Base-by-base conservation (phyloP, 2,113 vertebrate genomes). In the Phalacrocorax brasilianus region DNA sequence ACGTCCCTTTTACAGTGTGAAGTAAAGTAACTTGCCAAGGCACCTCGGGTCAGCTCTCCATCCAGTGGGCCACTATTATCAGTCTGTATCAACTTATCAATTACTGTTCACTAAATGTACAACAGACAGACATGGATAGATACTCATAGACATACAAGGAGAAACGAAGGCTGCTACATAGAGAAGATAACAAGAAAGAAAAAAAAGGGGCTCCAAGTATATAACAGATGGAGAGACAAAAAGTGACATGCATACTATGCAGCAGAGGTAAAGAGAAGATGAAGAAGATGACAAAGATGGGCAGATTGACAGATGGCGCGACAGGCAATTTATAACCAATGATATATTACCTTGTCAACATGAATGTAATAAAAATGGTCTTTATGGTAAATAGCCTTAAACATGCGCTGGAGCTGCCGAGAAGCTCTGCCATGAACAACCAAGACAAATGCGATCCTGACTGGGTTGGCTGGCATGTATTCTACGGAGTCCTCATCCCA, bases 291-390 rank as follows among this genome's bases (percentile, higher is more conserved):
- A 71, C 45, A 50, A 77, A 70, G 85, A 91, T 65, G 73, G 73
- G 70, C 3, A 91, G 50, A 83, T 50, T n/a, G 42, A 52, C 61
- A 93, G 92, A 96, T 26, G 77, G 71, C 2, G 7, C 40, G 45
- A 67, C 71, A 80, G 58, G 83, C 92, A 95, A 93, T 96, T 95
- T 93, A 95, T 95, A 75, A 91, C 52, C 52, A 45, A 71, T 74
- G 94, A 95, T 92, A 84, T 68, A 95, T 97, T 98, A 99, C 99
- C 99, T 99, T 99, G 97, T 99, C 99, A 44, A 99, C 99, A 12
- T 99, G 99, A 97, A 99, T 99, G 97, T 99, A 99, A 98, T 99
- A 99, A 98, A 98, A 99, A 97, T 99, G 99, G 61, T 99, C 98
- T 33, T 97, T 97, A 98, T 99, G 99, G 98, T 99, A 99, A 97